Evolutionary conservation across 2,888 invertebrate genomes (phyloP).

Genomic region (Odontocerum albicorne): DNA sequence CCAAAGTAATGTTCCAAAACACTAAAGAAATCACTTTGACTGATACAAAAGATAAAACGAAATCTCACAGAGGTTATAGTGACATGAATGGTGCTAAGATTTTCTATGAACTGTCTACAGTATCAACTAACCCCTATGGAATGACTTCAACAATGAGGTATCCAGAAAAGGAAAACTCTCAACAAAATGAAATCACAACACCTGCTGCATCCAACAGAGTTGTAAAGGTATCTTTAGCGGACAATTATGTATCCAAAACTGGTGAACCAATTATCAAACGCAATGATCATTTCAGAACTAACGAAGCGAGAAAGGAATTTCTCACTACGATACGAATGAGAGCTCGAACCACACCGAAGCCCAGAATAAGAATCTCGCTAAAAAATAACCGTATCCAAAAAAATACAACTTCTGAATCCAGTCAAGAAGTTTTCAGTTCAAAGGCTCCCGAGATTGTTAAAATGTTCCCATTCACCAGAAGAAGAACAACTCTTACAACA

Average conservation of each 20-base stretch:
- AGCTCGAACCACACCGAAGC: constrained; percentile 35
- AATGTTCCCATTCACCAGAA: constrained; percentile 28
- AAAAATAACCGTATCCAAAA: constrained; percentile 44
- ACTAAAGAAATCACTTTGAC: constrained; percentile 55
- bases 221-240: constrained; percentile 3
- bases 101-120: constrained; percentile 55
- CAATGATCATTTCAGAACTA: constrained; percentile 27
- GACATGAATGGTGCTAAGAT: constrained; percentile 57
- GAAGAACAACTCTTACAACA: constrained; percentile 44
- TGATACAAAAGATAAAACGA: constrained; percentile 52
- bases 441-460: constrained; percentile 33
- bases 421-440: constrained; percentile 22
- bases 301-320: constrained; percentile 37
- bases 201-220: constrained; percentile 24
- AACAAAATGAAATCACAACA: constrained; percentile 27
- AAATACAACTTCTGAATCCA: constrained; percentile 20
- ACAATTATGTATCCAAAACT: constrained; percentile 13
- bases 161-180: constrained; percentile 7
- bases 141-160: constrained; percentile 6
- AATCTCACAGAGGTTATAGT: constrained; percentile 48
- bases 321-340: constrained; percentile 38
- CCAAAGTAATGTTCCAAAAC: constrained; percentile 56
- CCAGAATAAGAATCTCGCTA: constrained; percentile 37
- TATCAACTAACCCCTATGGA: constrained; percentile 54
- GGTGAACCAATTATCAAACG: constrained; percentile 14